phyloP scores from a whole-genome alignment of 2,113 vertebrate species.

The Chloroceryle aenea region DNA sequence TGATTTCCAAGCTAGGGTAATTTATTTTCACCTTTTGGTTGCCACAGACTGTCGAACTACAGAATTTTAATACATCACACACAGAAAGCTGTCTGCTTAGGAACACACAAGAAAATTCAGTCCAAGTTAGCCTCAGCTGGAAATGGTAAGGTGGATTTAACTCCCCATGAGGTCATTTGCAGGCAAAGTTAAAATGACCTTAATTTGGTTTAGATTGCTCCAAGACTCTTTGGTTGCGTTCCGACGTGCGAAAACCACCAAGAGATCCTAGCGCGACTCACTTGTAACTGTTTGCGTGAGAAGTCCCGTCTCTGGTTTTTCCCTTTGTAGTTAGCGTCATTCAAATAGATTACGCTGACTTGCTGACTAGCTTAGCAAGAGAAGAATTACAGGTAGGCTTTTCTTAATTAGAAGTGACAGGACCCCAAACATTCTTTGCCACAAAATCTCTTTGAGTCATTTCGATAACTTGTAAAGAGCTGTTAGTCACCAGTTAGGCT shows the following conservation, averaged over 20 bases:
- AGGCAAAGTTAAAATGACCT: background rate
- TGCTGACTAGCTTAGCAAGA: background rate
- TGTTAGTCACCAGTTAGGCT: rapidly evolving
- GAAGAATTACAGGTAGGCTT: background rate
- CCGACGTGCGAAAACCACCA: background rate
- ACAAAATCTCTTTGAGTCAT: background rate
- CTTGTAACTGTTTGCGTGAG: background rate
- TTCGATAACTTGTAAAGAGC: background rate
- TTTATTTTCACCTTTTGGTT: background rate
- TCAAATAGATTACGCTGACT: background rate
- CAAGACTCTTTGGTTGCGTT: background rate
- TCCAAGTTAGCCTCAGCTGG: background rate
- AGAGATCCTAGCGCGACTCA: background rate
- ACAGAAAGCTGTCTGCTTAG: background rate
- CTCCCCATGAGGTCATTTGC: background rate
- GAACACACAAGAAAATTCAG: background rate
- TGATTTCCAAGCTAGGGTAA: background rate
- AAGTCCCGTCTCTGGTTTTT: background rate
- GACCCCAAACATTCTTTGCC: background rate
- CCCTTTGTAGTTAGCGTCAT: background rate
- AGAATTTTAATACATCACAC: background rate
- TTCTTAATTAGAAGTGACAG: background rate
- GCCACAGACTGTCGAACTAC: background rate
- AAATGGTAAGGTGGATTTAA: background rate
- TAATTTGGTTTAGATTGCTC: background rate